Conservation (phyloP, 2,113 vertebrate species). For the Mesitornis unicolor region DNA sequence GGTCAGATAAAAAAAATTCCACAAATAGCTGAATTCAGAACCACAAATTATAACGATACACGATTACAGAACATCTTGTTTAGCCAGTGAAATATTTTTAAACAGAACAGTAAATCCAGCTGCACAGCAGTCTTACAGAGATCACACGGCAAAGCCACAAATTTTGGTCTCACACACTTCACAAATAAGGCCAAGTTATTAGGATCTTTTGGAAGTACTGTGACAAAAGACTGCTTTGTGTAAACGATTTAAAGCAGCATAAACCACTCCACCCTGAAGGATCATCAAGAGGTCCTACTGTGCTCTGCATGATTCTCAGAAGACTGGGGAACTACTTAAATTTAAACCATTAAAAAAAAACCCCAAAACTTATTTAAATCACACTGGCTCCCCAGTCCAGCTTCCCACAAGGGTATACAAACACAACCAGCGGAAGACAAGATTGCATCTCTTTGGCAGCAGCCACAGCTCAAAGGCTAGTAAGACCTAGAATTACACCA, state of each 20-base stretch:
- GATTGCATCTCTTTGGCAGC: neutral
- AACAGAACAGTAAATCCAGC: neutral
- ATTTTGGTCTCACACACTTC: neutral
- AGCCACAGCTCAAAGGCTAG: neutral
- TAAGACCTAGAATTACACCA: neutral
- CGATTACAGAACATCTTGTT: neutral
- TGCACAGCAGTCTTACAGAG: neutral
- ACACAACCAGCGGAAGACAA: neutral
- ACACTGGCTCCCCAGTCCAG: neutral
- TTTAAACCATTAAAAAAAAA: neutral
- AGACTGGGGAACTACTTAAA: neutral
- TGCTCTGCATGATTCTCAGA: neutral
- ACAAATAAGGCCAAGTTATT: neutral
- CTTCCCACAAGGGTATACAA: neutral
- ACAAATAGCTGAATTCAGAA: neutral
- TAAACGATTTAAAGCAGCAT: neutral
- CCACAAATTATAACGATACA: fast-evolving
- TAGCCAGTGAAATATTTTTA: neutral
- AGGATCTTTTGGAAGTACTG: neutral
- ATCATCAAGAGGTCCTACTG: fast-evolving
- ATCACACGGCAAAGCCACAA: neutral
- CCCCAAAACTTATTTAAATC: neutral
- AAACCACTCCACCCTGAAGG: neutral
- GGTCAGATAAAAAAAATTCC: neutral
- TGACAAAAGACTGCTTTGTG: neutral